These are phyloP conservation scores for Temnothorax longispinosus DNA, from an alignment of 1,140 invertebrate species.

Conservation along the genomic window DNA sequence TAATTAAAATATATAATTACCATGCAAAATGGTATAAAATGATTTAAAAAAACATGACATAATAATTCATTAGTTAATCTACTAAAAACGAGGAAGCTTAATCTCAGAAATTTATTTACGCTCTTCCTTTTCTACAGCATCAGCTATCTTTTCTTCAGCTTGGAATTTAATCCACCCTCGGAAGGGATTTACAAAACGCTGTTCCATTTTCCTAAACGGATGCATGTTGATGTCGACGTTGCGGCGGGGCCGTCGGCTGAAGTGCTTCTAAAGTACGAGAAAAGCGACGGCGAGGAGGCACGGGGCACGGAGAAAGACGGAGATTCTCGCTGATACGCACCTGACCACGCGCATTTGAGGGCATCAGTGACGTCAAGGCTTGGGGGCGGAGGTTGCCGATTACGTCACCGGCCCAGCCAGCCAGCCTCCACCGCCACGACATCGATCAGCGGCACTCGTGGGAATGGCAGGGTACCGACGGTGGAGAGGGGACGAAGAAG, in stretches of 20 bases:
- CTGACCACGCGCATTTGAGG: conserved; percentile 80
- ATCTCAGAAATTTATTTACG: conserved; percentile 25
- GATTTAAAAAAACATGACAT: neutral
- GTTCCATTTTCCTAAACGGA: conserved; percentile 67
- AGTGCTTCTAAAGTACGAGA: conserved; percentile 44
- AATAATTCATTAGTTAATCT: neutral
- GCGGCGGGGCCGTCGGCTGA: conserved; percentile 12
- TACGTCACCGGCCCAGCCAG: conserved; percentile 80
- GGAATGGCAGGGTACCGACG: conserved; percentile 71
- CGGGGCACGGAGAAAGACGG: conserved; percentile 27
- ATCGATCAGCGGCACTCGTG: conserved; percentile 77
- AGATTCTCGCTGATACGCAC: conserved; percentile 65
- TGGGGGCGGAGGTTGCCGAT: conserved; percentile 79
- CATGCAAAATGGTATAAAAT: neutral
- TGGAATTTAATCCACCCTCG: conserved; percentile 38
- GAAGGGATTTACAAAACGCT: conserved; percentile 43
- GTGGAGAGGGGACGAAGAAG: conserved; percentile 27
- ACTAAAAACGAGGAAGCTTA: neutral
- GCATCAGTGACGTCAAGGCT: conserved; percentile 83
- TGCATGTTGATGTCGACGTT: conserved; percentile 53
- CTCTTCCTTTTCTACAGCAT: neutral
- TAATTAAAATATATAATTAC: neutral
- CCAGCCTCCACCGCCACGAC: conserved; percentile 77
- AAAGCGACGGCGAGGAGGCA: neutral
- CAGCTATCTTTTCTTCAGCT: neutral